Percentiles rank a stretch among this genome's conserved stretches.
Evolutionary conservation across 1,140 invertebrate genomes (phyloP).

Genomic region (Drosophila arizonae): DNA sequence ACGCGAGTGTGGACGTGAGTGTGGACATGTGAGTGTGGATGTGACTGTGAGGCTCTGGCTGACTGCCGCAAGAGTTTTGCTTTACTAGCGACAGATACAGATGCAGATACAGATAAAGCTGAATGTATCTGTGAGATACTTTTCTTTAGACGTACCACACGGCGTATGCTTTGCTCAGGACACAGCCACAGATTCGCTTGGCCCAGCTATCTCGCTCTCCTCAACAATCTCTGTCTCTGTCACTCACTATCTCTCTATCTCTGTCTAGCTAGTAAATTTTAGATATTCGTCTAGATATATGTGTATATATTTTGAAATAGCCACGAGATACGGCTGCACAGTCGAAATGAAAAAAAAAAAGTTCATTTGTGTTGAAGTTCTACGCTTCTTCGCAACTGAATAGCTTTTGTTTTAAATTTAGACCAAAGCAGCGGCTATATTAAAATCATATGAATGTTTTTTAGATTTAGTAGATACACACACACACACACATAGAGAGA

Average conservation of each 20-base stretch:
- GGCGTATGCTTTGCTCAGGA: conserved; percentile 75
- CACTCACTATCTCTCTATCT: conserved; percentile 7
- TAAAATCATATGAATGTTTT: conserved; percentile 81
- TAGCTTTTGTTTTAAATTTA: conserved; percentile 82
- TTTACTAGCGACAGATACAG: conserved; percentile 41
- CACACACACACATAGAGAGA: neutral
- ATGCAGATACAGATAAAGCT: conserved; percentile 12
- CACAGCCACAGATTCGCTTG: conserved; percentile 35
- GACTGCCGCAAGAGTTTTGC: conserved; percentile 53
- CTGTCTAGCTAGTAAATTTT: conserved; percentile 68
- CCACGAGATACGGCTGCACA: conserved; percentile 34
- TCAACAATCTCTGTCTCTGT: neutral
- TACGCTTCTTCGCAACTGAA: conserved; percentile 82
- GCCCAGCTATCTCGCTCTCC: conserved; percentile 20
- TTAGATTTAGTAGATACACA: conserved; percentile 67
- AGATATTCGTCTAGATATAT: conserved; percentile 49
- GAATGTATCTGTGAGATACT: conserved; percentile 52
- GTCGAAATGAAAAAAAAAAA: conserved; percentile 11
- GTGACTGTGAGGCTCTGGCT: conserved; percentile 42
- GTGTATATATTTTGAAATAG: conserved; percentile 43
- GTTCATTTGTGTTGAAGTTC: conserved; percentile 75
- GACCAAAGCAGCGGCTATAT: conserved; percentile 73
- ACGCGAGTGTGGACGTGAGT: conserved; percentile 38
- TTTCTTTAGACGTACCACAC: conserved; percentile 52
- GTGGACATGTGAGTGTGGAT: conserved; percentile 18